A percentile compares a stretch with the other conserved stretches of the same genome.
Evolutionary conservation across 2,113 vertebrate species (phyloP).

Genomic region (Mormyrus lacerda): DNA sequence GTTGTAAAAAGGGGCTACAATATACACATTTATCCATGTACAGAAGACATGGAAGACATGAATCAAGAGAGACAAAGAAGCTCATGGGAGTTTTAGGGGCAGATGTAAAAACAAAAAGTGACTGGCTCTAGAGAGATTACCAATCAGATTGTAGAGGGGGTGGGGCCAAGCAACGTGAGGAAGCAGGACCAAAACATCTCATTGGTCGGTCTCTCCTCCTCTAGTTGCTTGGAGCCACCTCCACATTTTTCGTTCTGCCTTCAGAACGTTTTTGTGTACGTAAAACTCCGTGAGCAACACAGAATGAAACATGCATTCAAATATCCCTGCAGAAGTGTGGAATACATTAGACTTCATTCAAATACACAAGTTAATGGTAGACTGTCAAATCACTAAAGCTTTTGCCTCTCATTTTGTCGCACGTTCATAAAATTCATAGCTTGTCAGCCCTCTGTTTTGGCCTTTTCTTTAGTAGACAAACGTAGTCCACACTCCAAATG

Average conservation of each 20-base stretch:
- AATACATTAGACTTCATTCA: slow-evolving; percentile 19
- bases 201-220: neutral
- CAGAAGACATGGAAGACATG: neutral
- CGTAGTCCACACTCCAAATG: slow-evolving; percentile 13
- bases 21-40: slow-evolving; percentile 4
- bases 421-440: neutral
- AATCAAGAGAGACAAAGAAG: neutral
- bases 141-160: no score
- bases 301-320: slow-evolving; percentile 5
- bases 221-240: neutral
- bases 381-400: neutral
- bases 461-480: neutral
- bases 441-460: neutral
- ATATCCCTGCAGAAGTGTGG: neutral
- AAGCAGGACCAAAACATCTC: neutral
- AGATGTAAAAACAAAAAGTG: no score
- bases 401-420: neutral
- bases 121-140: no score
- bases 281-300: neutral
- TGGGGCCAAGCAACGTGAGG: neutral
- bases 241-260: neutral
- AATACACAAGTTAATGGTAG: neutral
- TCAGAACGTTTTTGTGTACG: neutral
- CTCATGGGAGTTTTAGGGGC: neutral
- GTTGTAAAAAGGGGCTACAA: slow-evolving; percentile 4